A percentile compares a stretch with the other conserved stretches of the same genome.
Evolutionary conservation across 1,140 invertebrate species (phyloP).

Genomic region (Bombyx mori): ASM3026992v2 NC_085116.1:8082001-8082500

Average conservation of each 20-base stretch:
- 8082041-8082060: constrained; percentile 96
- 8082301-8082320: constrained; percentile 90
- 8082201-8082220: constrained; percentile 75
- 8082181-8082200: constrained; percentile 89
- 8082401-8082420: constrained; percentile 44
- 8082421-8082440: constrained; percentile 73
- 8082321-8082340: constrained; percentile 89
- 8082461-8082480: constrained; percentile 24
- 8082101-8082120: constrained; percentile 69
- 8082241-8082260: constrained; percentile 75
- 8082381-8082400: constrained; percentile 74
- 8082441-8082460: constrained; percentile 69
- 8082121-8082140: constrained; percentile 70
- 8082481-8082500: constrained; percentile 20
- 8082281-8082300: constrained; percentile 86
- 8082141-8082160: constrained; percentile 72
- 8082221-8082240: constrained; percentile 72
- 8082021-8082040: constrained; percentile 95
- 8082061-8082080: constrained; percentile 93
- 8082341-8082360: constrained; percentile 74
- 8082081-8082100: constrained; percentile 89
- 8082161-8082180: constrained; percentile 64
- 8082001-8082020: constrained; percentile 95
- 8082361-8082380: constrained; percentile 76
- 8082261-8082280: constrained; percentile 76